Evolutionary conservation across 1,140 invertebrate genomes (phyloP).

Genomic region (Lamellibrachia luymesi): DNA sequence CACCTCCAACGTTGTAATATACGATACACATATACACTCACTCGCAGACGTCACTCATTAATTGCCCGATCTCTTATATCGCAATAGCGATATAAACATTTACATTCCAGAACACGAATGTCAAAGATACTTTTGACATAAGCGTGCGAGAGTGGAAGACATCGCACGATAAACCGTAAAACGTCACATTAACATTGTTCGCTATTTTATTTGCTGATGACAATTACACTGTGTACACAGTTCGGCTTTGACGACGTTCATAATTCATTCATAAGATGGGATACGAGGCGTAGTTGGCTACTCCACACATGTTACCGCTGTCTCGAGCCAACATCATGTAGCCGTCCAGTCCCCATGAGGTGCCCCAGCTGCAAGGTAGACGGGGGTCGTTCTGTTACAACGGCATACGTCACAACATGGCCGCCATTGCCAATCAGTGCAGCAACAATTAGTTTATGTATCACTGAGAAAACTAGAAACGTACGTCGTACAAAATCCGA

Average conservation of each 20-base stretch:
- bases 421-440: not conserved
- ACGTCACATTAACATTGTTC: not conserved
- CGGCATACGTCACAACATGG: not conserved
- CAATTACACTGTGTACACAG: not conserved
- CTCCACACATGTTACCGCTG: conserved; percentile 56
- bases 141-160: not conserved
- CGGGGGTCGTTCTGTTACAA: not conserved
- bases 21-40: not conserved
- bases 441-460: no score
- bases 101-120: not conserved
- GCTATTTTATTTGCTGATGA: not conserved
- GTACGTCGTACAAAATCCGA: no score
- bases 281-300: conserved; percentile 22
- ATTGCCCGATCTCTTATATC: not conserved
- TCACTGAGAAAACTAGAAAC: no score
- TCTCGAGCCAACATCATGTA: conserved; percentile 60
- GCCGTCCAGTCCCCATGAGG: conserved; percentile 62
- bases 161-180: not conserved
- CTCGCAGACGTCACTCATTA: not conserved
- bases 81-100: not conserved
- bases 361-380: conserved; percentile 25
- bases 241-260: not conserved
- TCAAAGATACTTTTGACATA: no score
- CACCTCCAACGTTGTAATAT: not conserved
- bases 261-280: conserved; percentile 11